Evolutionary conservation across 2,797 vertebrate genomes (phyloP).

Genomic region (Discoglossus pictus): DNA sequence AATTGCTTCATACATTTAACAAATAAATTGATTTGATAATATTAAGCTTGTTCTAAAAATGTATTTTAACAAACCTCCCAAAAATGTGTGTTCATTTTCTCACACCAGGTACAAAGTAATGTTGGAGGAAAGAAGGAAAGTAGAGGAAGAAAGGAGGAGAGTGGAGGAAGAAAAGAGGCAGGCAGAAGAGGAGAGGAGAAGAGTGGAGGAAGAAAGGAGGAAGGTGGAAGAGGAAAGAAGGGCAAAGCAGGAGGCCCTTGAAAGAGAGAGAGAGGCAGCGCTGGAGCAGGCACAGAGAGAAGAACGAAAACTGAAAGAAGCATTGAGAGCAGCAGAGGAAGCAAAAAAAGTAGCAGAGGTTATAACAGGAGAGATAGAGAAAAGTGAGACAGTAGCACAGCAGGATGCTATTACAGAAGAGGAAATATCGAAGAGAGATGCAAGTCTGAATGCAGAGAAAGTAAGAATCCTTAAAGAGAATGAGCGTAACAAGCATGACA

Average conservation of each 20-base stretch:
- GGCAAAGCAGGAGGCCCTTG: constrained; percentile 53
- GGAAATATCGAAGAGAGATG: neutral
- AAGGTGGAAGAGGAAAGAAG: no score
- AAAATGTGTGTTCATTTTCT: no score
- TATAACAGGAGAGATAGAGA: neutral
- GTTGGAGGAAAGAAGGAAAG: constrained; percentile 67
- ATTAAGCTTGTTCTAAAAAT: neutral
- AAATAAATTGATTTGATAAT: no score
- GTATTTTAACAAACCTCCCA: neutral
- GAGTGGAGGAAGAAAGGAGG: no score
- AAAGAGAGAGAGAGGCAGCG: neutral
- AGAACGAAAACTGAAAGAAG: constrained; percentile 4
- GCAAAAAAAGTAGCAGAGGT: neutral
- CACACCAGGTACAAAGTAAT: constrained; percentile 65
- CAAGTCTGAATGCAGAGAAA: neutral
- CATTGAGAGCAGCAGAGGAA: neutral
- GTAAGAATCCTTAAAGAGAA: constrained; percentile 23
- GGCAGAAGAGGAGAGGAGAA: no score
- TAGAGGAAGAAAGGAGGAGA: no score
- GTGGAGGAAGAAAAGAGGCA: no score
- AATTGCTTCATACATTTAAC: no score
- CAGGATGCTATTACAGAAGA: neutral
- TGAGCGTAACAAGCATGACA: constrained; percentile 9
- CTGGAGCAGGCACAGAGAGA: constrained; percentile 21
- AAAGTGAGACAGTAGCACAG: no score